Evolutionary conservation across 1,140 invertebrate genomes (phyloP).

Genomic region (Mamestra configurata): DNA sequence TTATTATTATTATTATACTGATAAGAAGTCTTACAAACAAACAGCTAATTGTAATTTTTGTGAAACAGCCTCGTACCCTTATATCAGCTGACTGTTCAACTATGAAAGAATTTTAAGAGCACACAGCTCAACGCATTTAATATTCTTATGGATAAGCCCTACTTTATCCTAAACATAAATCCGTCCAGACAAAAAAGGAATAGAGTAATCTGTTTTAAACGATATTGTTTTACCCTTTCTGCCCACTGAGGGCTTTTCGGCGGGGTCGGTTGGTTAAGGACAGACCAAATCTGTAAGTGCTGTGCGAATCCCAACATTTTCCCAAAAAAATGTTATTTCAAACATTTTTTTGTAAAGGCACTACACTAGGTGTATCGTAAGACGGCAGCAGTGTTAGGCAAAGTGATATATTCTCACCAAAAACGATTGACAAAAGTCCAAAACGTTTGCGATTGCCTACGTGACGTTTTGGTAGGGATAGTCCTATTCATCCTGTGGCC

Average conservation of each 20-base stretch:
- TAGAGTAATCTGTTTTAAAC: not conserved
- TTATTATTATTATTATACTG: not conserved
- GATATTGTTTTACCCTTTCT: not conserved
- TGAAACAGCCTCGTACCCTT: not conserved
- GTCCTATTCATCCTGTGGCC: no score
- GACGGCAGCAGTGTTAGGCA: no score
- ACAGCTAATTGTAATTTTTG: not conserved
- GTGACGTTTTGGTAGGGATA: no score
- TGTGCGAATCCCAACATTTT: not conserved
- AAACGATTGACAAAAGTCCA: no score
- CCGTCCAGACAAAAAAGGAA: not conserved
- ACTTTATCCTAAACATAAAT: not conserved
- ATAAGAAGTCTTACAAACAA: not conserved
- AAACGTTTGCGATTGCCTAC: no score
- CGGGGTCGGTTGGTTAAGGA: not conserved
- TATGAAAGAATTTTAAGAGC: not conserved
- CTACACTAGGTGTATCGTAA: no score
- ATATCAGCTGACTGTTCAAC: not conserved
- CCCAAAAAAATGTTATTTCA: no score
- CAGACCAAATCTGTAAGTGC: not conserved
- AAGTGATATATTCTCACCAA: no score
- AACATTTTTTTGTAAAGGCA: no score
- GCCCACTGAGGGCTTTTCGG: not conserved
- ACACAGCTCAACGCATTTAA: not conserved
- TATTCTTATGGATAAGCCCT: not conserved